A percentile compares a stretch with the other conserved stretches of the same genome.
Conservation (phyloP, 2,888 invertebrate genomes). For the Xiphydria camelus region DNA sequence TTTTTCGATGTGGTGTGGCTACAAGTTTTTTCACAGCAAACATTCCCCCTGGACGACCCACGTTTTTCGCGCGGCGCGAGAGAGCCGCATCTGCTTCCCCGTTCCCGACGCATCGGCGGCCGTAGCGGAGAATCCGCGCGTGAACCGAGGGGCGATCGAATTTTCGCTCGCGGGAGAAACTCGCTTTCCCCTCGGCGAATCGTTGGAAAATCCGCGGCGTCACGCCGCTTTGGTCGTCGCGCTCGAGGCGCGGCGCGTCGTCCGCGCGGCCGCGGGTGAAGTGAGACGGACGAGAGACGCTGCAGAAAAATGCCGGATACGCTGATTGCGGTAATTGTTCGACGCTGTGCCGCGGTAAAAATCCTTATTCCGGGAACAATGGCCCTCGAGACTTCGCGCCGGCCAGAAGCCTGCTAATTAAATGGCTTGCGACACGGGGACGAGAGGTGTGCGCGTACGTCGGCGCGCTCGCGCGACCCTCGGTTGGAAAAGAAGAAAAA, state of each 20-base stretch:
- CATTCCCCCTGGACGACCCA: too few species aligned
- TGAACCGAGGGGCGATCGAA: too few species aligned
- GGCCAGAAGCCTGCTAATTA: constrained; percentile 53
- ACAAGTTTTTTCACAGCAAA: constrained; percentile 49
- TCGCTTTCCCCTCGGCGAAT: too few species aligned
- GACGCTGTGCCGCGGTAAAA: constrained; percentile 38
- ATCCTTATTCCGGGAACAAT: constrained; percentile 51
- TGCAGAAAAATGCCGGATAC: constrained; percentile 43
- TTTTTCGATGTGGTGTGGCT: constrained; percentile 57
- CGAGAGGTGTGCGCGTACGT: constrained; percentile 17
- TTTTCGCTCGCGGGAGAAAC: too few species aligned
- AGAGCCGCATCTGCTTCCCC: too few species aligned
- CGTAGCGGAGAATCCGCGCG: too few species aligned
- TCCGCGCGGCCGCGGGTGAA: background rate
- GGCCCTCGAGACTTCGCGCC: too few species aligned
- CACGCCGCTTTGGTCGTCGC: too few species aligned
- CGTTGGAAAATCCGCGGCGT: too few species aligned
- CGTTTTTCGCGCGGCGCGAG: too few species aligned
- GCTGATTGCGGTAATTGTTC: constrained; percentile 46
- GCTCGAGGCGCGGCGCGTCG: too few species aligned
- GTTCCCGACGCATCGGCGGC: too few species aligned
- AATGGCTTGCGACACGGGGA: constrained; percentile 27
- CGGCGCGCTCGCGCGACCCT: constrained; percentile 15
- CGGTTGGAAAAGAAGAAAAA: constrained; percentile 10
- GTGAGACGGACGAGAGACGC: background rate